Evolutionary conservation across 2,797 vertebrate species (phyloP), one percentile per base, ranked within the genome.

Genomic region (Todus mexicanus): DNA sequence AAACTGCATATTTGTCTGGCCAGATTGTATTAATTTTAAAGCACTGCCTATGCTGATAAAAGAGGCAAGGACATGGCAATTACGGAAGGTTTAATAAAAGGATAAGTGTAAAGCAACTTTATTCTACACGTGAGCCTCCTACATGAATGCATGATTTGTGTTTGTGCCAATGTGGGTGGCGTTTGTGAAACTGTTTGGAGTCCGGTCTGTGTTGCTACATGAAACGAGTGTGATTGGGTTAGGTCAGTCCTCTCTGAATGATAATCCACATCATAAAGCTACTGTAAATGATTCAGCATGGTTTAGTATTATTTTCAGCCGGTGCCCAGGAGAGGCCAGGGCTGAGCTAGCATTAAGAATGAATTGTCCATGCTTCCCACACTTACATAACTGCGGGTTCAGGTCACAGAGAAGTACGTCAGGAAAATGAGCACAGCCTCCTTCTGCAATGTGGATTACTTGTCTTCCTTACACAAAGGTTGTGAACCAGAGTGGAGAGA

Each of bases 311-410:
- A 92, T 96, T 97, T 95, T 96, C 97, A 80, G 92, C 89, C 84
- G 92, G 76, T 92, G 95, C 94, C 96, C 96, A 95, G 93, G 95
- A 96, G 96, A 96, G 97, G 95, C 96, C 92, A 85, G 94, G 92
- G 71, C 90, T 89, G 96, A 97, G 94, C 95, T 90, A 95, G 92
- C 83, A 54, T 51, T 82, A 85, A 84, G 87, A 79, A 63, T 81
- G 89, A 95, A 88, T 93, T 88, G 93, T 83, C 57, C 82, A 48
- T 84, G 82, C 92, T 94, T 93, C 76, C 74, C 25, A 35, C 72
- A 79, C 71, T 94, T 84, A 91, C 16, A 60, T 90, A 94, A 96
- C 74, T 63, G 54, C n/a, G 57, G 54, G 88, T 88, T 50, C 54
- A 91, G 89, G 75, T 82, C 78, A 79, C 69, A 29, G 80, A 59